Percentiles rank a stretch among this genome's conserved stretches.
Conservation (phyloP, 2,888 invertebrate genomes). For the Seira sanloemensis region DNA sequence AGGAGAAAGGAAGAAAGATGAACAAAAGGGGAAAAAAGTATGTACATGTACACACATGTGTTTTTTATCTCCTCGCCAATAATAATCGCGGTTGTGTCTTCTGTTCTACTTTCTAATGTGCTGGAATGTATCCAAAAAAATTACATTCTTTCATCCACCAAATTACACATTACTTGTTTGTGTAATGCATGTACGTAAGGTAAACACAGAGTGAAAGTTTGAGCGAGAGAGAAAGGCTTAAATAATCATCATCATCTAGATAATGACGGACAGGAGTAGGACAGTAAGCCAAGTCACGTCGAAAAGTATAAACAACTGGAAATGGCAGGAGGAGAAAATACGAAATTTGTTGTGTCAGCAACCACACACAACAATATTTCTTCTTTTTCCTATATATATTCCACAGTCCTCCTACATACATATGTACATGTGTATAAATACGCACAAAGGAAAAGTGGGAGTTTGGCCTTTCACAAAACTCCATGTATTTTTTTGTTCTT, state of each 20-base stretch:
- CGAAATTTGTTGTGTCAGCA: conserved; percentile 12
- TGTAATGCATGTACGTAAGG: conserved; percentile 16
- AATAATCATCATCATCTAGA: conserved; percentile 13
- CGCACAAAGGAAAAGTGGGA: background rate
- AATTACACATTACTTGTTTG: conserved; percentile 25
- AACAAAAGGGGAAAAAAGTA: conserved; percentile 3
- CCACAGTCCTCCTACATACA: background rate
- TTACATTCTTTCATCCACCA: background rate
- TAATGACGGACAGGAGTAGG: conserved; percentile 34
- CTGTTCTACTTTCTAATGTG: background rate
- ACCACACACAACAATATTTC: background rate
- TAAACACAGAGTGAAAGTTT: conserved; percentile 32
- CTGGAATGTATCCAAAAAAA: conserved; percentile 41
- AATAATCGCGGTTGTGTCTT: background rate
- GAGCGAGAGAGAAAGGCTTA: background rate
- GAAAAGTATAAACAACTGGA: background rate
- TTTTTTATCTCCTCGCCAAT: background rate
- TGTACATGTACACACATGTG: background rate
- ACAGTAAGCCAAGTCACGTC: conserved; percentile 29
- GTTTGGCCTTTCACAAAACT: background rate
- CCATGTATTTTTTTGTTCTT: conserved; percentile 16
- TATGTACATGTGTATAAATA: background rate
- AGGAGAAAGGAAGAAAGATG: background rate
- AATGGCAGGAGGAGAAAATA: background rate
- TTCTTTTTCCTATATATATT: too few relatives aligned